Evolutionary conservation across 2,888 invertebrate species (phyloP), one percentile per base, ranked within the genome.

Genomic region (Vanessa cardui): DNA sequence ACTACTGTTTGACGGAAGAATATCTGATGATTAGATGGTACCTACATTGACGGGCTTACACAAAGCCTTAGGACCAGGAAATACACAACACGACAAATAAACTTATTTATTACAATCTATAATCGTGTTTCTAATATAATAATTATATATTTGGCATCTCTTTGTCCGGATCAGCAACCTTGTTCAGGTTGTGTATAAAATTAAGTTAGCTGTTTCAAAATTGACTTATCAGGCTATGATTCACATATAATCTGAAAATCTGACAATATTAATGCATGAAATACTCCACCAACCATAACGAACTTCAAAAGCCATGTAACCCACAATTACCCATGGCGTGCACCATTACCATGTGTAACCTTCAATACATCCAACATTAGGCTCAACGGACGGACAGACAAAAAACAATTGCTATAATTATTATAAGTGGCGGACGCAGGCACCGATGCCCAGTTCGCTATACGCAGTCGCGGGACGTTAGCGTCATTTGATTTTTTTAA

Each of bases 391-490:
- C 87, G 52, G 52, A 54, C 26, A 81, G 77, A 88, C 84, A 89
- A 89, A 90, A 90, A 91, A 82, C 87, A 84, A 89, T 83, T 83
- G 81, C 85, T 79, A 83, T 89, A 87, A 90, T 91, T 89, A 91
- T 90, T 88, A 86, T 86, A 91, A 89, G 83, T 85, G 76, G 78
- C 83, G 87, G 84, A 85, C 83, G 83, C 83, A 76, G 75, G 80
- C 81, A 78, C 78, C 74, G 74, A 64, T 77, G 75, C 81, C 74
- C 90, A 92, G 91, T 91, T 78, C 75, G 78, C 76, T 74, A 78
- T 74, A 82, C 79, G 84, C 85, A 80, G 77, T 73, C 73, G 75
- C 79, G 75, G 78, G 77, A 66, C 60, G 50, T 68, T 73, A 76
- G 72, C 77, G 79, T 64, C 60, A 74, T 71, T 72, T 66, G 18